A percentile compares a stretch with the other conserved stretches of the same genome.
These are phyloP conservation scores for Petrocephalus microphthalmus DNA, from an alignment of 2,113 vertebrate species.

Conservation along the genomic window DNA sequence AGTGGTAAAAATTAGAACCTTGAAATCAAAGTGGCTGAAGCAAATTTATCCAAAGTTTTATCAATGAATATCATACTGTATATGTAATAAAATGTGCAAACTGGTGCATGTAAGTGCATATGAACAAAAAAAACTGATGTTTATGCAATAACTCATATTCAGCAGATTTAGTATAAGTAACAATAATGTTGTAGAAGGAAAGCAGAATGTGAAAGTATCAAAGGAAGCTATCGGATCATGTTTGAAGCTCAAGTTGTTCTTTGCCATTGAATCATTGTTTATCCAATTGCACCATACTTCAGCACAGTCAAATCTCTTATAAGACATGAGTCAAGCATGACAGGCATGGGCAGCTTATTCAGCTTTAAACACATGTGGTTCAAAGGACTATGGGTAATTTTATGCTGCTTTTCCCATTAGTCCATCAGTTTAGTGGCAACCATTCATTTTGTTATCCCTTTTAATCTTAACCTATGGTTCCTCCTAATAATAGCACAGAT, in stretches of 20 bases:
- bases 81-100: background rate
- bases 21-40: background rate
- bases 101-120: background rate
- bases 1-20: background rate
- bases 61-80: background rate
- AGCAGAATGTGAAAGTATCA: background rate
- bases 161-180: background rate
- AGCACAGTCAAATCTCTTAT: slow-evolving; percentile 46
- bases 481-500: slow-evolving; percentile 54
- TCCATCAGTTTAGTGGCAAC: slow-evolving; percentile 43
- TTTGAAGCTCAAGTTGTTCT: slow-evolving; percentile 4
- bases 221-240: slow-evolving; percentile 12
- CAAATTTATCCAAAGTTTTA: background rate
- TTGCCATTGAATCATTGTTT: slow-evolving; percentile 14
- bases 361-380: slow-evolving; percentile 43
- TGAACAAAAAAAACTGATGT: background rate
- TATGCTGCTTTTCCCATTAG: slow-evolving; percentile 55
- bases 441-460: slow-evolving; percentile 50
- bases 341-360: slow-evolving; percentile 36
- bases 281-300: slow-evolving; percentile 43
- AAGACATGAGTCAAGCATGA: slow-evolving; percentile 49
- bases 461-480: slow-evolving; percentile 43
- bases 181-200: background rate
- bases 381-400: slow-evolving; percentile 35
- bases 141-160: background rate